Percentiles rank a stretch among this genome's conserved stretches.
Conservation (phyloP, 23 tunicate species). For the Aplidium turbinatum region DNA sequence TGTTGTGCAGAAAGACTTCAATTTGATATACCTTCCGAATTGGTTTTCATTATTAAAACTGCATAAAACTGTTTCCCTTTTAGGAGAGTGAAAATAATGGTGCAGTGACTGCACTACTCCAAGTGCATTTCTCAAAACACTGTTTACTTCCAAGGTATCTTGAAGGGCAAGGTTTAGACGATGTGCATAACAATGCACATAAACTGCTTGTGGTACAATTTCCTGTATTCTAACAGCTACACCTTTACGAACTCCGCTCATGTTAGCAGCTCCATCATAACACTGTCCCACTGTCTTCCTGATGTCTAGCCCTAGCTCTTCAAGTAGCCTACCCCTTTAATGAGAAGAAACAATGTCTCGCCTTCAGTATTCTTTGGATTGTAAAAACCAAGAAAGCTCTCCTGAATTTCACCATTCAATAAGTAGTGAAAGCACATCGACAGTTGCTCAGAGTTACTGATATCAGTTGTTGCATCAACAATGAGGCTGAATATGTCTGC, state of each 20-base stretch:
- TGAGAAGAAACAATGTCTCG: slow-evolving; percentile 1
- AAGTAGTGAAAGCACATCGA: slow-evolving; percentile 33
- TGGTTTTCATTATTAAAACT: neutral
- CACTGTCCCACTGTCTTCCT: slow-evolving; percentile 24
- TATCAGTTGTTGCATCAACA: slow-evolving; percentile 55
- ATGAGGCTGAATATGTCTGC: slow-evolving; percentile 11
- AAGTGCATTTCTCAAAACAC: slow-evolving; percentile 4
- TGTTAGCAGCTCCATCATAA: slow-evolving; percentile 31
- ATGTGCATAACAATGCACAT: slow-evolving; percentile 54
- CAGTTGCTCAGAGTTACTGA: slow-evolving; percentile 16
- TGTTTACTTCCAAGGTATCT: slow-evolving; percentile 13
- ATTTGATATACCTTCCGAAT: slow-evolving; percentile 15
- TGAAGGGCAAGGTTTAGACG: slow-evolving; percentile 38
- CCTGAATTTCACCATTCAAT: neutral
- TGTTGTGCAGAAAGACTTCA: slow-evolving; percentile 26
- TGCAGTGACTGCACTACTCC: slow-evolving; percentile 15
- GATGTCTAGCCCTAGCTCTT: too few relatives aligned
- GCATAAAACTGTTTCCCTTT: slow-evolving; percentile 1
- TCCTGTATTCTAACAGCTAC: slow-evolving; percentile 24
- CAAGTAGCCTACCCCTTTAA: too few relatives aligned
- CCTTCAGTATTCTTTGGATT: slow-evolving; percentile 4
- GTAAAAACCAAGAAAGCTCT: slow-evolving; percentile 39
- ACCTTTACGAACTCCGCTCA: slow-evolving; percentile 24
- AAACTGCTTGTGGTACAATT: slow-evolving; percentile 13
- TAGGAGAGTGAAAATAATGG: slow-evolving; percentile 15